A percentile compares a stretch with the other conserved stretches of the same genome.
These are phyloP conservation scores for Pollenia griseotomentosa DNA, from an alignment of 2,888 invertebrate species.

Conservation along the genomic window DNA sequence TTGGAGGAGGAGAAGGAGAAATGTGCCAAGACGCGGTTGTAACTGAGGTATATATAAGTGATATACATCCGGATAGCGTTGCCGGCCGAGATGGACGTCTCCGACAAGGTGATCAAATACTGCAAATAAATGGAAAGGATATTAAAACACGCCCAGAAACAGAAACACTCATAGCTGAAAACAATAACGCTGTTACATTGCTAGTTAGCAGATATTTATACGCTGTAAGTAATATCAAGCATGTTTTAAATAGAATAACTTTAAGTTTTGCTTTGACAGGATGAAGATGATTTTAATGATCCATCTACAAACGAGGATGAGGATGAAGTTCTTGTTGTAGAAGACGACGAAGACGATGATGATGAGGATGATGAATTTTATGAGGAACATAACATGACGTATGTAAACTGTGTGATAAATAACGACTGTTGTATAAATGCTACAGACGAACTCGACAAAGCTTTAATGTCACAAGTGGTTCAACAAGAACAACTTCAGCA, in stretches of 20 bases:
- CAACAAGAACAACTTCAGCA: constrained; percentile 51
- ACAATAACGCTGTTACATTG: constrained; percentile 86
- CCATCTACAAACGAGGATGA: constrained; percentile 69
- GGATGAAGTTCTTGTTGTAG: constrained; percentile 76
- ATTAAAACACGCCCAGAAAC: constrained; percentile 87
- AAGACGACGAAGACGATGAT: constrained; percentile 81
- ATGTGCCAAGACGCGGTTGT: constrained; percentile 39
- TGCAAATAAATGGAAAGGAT: constrained; percentile 87
- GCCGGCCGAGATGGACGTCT: constrained; percentile 87
- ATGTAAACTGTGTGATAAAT: constrained; percentile 79
- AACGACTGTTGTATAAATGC: constrained; percentile 79
- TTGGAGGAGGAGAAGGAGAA: constrained; percentile 52
- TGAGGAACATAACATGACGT: constrained; percentile 77
- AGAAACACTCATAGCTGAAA: constrained; percentile 87
- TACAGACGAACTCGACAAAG: constrained; percentile 79
- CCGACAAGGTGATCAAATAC: constrained; percentile 87
- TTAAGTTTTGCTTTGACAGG: constrained; percentile 64
- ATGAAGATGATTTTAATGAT: constrained; percentile 76
- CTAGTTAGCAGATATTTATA: constrained; percentile 87
- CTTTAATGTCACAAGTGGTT: constrained; percentile 67
- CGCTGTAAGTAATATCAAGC: constrained; percentile 76
- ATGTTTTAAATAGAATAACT: constrained; percentile 7
- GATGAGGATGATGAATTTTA: constrained; percentile 77
- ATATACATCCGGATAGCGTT: constrained; percentile 87
- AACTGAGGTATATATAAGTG: constrained; percentile 88